These are phyloP conservation scores for Parnassius apollo DNA, from an alignment of 2,888 invertebrate species.

Conservation along the genomic window DNA sequence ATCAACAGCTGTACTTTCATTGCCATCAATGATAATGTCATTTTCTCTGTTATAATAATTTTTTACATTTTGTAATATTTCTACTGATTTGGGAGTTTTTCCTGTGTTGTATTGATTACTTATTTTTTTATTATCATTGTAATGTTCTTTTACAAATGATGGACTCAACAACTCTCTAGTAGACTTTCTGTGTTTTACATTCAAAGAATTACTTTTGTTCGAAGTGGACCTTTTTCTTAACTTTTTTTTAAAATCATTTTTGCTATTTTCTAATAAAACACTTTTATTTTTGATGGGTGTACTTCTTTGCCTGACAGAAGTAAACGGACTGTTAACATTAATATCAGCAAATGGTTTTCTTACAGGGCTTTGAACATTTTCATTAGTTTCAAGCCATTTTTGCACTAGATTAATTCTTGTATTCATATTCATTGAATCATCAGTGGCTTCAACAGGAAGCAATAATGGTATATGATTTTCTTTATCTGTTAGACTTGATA, in stretches of 20 bases:
- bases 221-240: neutral
- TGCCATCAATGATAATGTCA: conserved; percentile 53
- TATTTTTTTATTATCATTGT: neutral
- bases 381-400: conserved; percentile 59
- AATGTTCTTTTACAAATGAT: conserved; percentile 4
- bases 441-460: conserved; percentile 54
- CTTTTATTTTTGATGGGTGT: neutral
- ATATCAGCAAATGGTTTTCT: conserved; percentile 62
- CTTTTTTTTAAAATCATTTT: conserved; percentile 15
- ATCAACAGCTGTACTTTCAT: conserved; percentile 48
- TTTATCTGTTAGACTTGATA: conserved; percentile 38
- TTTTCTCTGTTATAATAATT: conserved; percentile 32
- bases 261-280: neutral
- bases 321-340: conserved; percentile 46
- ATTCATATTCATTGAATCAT: conserved; percentile 49
- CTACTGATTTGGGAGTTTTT: conserved; percentile 23
- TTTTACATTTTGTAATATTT: conserved; percentile 10
- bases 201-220: conserved; percentile 20
- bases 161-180: conserved; percentile 3
- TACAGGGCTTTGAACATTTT: conserved; percentile 33
- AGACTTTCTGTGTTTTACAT: neutral
- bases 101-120: conserved; percentile 26
- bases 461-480: conserved; percentile 44
- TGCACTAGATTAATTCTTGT: conserved; percentile 53
- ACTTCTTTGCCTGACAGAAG: conserved; percentile 6